phyloP scores from a whole-genome alignment of 2,113 vertebrate species.

The Alectura lathami region DNA sequence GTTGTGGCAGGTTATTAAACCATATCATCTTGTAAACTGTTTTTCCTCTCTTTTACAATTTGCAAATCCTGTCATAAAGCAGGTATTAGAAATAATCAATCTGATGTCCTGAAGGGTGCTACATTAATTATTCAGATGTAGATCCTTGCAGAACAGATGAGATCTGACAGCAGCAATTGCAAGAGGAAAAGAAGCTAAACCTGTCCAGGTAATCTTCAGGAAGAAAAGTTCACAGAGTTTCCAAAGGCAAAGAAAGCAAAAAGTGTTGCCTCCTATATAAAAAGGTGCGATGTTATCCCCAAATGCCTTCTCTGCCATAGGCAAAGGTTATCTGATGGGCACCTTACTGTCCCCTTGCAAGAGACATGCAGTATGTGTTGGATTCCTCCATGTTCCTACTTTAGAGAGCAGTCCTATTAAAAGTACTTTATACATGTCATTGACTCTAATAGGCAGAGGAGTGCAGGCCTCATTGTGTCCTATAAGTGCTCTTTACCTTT shows the following conservation, averaged over 20 bases:
- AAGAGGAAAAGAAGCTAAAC: background rate
- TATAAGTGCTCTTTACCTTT: background rate
- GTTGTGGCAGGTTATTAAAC: background rate
- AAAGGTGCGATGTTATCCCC: background rate
- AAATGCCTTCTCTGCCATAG: background rate
- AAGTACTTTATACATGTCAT: background rate
- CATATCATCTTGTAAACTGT: background rate
- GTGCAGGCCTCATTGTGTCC: background rate
- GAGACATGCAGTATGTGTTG: background rate
- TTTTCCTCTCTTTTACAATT: background rate
- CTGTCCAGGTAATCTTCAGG: background rate
- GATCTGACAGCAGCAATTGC: background rate
- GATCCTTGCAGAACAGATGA: background rate
- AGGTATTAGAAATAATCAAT: constrained; percentile 22
- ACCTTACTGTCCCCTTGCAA: background rate
- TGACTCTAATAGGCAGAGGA: background rate
- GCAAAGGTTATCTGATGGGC: background rate
- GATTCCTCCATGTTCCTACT: background rate
- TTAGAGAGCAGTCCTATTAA: background rate
- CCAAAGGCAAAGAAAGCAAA: background rate
- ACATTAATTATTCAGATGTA: constrained; percentile 32
- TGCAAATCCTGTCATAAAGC: background rate
- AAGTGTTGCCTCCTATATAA: background rate
- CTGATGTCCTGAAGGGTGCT: background rate
- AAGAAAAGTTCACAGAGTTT: background rate